Conservation (phyloP, 2,888 invertebrate genomes). For the Nipponacmea schrenckii region DNA sequence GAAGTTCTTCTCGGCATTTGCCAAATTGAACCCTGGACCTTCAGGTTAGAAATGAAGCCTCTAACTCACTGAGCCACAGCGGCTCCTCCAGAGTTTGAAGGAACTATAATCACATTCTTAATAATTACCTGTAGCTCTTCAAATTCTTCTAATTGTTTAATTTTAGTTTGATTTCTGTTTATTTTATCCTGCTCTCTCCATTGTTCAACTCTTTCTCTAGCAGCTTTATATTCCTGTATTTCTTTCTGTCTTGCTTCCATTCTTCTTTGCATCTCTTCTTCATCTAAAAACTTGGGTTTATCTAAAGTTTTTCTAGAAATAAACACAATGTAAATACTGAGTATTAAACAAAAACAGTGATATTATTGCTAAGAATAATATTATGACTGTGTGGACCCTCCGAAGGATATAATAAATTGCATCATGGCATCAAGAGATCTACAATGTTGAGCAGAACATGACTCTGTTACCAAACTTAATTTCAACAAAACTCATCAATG, state of each 20-base stretch:
- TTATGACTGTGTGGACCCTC: no score
- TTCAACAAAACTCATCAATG: background rate
- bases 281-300: constrained; percentile 54
- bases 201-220: constrained; percentile 58
- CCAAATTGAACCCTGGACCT: no score
- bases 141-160: constrained; percentile 62
- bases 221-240: constrained; percentile 59
- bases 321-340: background rate
- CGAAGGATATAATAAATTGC: no score
- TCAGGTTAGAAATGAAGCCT: no score
- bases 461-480: no score
- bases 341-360: background rate
- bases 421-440: no score
- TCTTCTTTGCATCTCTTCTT: constrained; percentile 53
- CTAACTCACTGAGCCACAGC: no score
- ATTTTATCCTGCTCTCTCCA: constrained; percentile 61
- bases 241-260: constrained; percentile 57
- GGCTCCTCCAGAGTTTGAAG: no score
- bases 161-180: constrained; percentile 59
- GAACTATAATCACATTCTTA: no score
- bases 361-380: no score
- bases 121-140: constrained; percentile 62
- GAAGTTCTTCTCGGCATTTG: no score
- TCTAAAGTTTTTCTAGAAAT: constrained; percentile 47
- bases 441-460: no score